Percentiles rank a stretch among this genome's conserved stretches.
phyloP scores from a whole-genome alignment of 2,113 vertebrate species.

The Chlamydotis undulata region DNA sequence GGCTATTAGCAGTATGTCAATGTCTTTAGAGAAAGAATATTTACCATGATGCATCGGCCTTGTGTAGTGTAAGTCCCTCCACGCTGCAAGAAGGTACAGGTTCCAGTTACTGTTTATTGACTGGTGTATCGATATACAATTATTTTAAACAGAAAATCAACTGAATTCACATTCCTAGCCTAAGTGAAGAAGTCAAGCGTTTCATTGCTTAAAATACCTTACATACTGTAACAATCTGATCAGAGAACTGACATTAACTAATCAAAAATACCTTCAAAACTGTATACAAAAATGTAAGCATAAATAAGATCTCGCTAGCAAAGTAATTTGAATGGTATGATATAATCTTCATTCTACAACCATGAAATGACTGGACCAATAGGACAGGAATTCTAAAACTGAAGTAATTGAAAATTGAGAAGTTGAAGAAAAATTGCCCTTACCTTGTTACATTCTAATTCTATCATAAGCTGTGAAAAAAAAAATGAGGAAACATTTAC shows the following conservation, averaged over 20 bases:
- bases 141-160: neutral
- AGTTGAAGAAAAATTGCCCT: neutral
- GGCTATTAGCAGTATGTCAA: neutral
- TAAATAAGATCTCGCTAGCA: neutral
- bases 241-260: neutral
- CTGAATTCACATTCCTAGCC: neutral
- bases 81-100: conserved; percentile 45
- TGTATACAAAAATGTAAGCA: neutral
- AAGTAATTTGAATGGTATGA: neutral
- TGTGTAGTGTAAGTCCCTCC: conserved; percentile 54
- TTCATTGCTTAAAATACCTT: neutral
- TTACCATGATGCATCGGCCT: conserved; percentile 58
- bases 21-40: neutral
- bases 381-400: neutral
- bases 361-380: neutral
- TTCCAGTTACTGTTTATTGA: conserved; percentile 12
- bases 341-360: neutral
- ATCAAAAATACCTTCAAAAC: neutral
- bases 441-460: conserved; percentile 59
- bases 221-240: neutral
- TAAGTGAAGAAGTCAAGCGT: neutral
- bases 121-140: neutral
- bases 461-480: conserved; percentile 21
- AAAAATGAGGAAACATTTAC: neutral
- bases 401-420: neutral